Conservation (phyloP, 2,113 vertebrate genomes). For the Holacanthus passer region DNA sequence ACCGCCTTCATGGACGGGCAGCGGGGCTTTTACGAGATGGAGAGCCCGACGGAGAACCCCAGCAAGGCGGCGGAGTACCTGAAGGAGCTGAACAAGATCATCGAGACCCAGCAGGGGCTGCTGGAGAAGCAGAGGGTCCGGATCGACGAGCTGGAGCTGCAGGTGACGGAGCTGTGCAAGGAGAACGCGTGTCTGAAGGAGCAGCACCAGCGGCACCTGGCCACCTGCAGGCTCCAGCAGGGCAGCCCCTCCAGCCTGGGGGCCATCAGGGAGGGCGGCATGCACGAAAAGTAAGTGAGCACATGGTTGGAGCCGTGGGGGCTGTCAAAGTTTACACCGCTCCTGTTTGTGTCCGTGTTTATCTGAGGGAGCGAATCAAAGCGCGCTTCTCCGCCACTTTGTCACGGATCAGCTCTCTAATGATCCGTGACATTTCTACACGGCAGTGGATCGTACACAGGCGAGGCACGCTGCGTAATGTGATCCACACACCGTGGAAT, state of each 20-base stretch:
- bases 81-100: slow-evolving; percentile 90
- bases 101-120: slow-evolving; percentile 93
- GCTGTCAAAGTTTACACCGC: slow-evolving; percentile 40
- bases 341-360: background rate
- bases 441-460: slow-evolving; percentile 38
- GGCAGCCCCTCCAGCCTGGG: slow-evolving; percentile 75
- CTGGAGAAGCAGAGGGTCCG: slow-evolving; percentile 90
- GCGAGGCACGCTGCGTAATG: slow-evolving; percentile 53
- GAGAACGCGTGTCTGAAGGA: slow-evolving; percentile 90
- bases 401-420: background rate
- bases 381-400: background rate
- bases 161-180: slow-evolving; percentile 89
- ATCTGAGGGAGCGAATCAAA: slow-evolving; percentile 15
- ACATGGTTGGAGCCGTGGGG: background rate
- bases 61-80: slow-evolving; percentile 92
- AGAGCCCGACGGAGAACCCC: slow-evolving; percentile 90
- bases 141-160: slow-evolving; percentile 92
- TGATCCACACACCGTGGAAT: slow-evolving; percentile 18
- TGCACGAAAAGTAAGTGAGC: slow-evolving; percentile 88
- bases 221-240: slow-evolving; percentile 89
- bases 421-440: slow-evolving; percentile 11
- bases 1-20: slow-evolving; percentile 79
- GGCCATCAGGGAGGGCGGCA: slow-evolving; percentile 85
- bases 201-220: slow-evolving; percentile 92
- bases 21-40: slow-evolving; percentile 85